Evolutionary conservation across 2,888 invertebrate genomes (phyloP).

Genomic region (Sminthurinus aureus): DNA sequence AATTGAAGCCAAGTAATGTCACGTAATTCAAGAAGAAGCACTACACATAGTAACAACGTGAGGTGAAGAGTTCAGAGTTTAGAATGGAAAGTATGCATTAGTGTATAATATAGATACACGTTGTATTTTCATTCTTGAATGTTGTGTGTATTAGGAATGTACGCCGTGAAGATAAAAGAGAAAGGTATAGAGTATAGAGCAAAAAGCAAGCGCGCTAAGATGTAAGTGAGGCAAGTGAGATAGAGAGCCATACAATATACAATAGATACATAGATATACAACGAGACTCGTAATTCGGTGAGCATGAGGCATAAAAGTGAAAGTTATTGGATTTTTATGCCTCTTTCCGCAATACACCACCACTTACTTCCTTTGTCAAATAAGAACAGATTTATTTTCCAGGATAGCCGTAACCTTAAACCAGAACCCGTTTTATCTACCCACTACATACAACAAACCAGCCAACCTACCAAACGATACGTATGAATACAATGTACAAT

Average conservation of each 20-base stretch:
- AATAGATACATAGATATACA: neutral
- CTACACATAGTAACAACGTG: too few species aligned
- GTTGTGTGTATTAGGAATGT: too few species aligned
- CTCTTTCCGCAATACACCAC: slow-evolving; percentile 8
- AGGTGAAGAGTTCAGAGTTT: too few species aligned
- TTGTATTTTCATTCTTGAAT: too few species aligned
- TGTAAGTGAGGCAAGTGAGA: too few species aligned
- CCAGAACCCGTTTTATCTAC: neutral
- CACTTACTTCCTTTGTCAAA: slow-evolving; percentile 15
- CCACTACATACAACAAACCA: neutral
- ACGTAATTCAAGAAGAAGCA: too few species aligned
- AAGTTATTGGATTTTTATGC: slow-evolving; percentile 35
- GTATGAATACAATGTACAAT: too few species aligned
- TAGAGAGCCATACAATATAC: neutral
- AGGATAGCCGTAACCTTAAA: neutral
- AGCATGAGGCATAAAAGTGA: slow-evolving; percentile 19
- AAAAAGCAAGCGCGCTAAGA: neutral
- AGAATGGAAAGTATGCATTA: too few species aligned
- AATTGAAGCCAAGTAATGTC: too few species aligned
- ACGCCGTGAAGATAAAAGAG: too few species aligned
- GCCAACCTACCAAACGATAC: too few species aligned
- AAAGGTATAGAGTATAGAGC: neutral
- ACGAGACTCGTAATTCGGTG: neutral
- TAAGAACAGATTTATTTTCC: slow-evolving; percentile 7
- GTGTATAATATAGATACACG: too few species aligned